Conservation (phyloP, 1,140 invertebrate species). For the Drosophila bifasciata region DNA sequence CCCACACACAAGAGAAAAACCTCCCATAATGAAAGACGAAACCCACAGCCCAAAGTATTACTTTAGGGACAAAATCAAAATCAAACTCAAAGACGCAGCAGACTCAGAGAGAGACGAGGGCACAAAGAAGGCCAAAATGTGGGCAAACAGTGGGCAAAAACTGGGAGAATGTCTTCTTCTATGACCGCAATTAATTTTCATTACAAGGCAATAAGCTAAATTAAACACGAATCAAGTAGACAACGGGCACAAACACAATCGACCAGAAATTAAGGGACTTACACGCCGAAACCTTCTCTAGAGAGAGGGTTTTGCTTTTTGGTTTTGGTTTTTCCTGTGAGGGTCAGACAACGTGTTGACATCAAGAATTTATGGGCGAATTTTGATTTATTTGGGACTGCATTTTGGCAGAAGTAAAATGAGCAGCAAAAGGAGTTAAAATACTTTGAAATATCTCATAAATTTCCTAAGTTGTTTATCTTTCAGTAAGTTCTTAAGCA, state of each 20-base stretch:
- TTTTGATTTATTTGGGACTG: slow-evolving; percentile 36
- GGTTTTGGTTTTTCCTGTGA: too few relatives aligned
- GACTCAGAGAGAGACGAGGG: slow-evolving; percentile 6
- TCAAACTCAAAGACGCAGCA: not conserved
- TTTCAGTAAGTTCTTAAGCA: too few relatives aligned
- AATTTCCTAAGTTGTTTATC: too few relatives aligned
- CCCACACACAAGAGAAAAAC: slow-evolving; percentile 26
- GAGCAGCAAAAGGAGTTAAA: too few relatives aligned
- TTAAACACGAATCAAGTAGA: slow-evolving; percentile 73
- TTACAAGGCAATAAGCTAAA: slow-evolving; percentile 79
- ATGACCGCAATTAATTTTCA: slow-evolving; percentile 79
- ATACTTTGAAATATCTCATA: too few relatives aligned
- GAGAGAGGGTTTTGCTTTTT: too few relatives aligned
- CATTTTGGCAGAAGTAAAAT: too few relatives aligned
- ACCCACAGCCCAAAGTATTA: not conserved
- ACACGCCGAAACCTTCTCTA: slow-evolving; percentile 1
- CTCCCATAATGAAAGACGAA: not conserved
- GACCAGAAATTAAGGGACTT: slow-evolving; percentile 4
- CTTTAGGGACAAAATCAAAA: slow-evolving; percentile 46
- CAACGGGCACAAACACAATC: slow-evolving; percentile 13
- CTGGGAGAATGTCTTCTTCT: slow-evolving; percentile 41
- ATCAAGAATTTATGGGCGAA: slow-evolving; percentile 60
- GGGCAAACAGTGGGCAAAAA: slow-evolving; percentile 7
- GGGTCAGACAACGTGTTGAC: slow-evolving; percentile 56
- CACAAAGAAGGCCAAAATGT: too few relatives aligned